These are phyloP conservation scores for human (Homo sapiens) DNA, from an alignment of 2,113 vertebrate genomes.

Conservation along the genomic window DNA sequence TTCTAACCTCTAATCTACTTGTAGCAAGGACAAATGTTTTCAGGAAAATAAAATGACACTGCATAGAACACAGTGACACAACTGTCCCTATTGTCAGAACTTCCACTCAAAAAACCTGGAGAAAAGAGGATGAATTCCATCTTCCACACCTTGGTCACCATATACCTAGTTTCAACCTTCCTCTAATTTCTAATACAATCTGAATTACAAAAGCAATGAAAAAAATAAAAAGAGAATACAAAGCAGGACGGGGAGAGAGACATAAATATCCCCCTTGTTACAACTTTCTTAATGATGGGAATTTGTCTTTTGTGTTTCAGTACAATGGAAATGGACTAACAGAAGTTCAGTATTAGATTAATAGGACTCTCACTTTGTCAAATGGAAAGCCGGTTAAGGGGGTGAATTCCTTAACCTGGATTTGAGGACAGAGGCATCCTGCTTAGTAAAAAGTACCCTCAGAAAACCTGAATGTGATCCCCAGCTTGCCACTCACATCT, in stretches of 20 bases:
- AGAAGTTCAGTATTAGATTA: neutral
- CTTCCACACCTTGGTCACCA: neutral
- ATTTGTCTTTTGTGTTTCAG: constrained; percentile 17
- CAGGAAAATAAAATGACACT: constrained; percentile 71
- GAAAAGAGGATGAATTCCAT: neutral
- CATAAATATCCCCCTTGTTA: neutral
- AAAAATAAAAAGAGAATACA: neutral
- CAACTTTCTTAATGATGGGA: neutral
- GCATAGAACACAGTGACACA: neutral
- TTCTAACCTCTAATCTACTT: constrained; percentile 76
- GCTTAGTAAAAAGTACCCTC: neutral
- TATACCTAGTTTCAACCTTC: neutral
- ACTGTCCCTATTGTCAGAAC: neutral
- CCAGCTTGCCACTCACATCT: neutral
- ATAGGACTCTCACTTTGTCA: neutral
- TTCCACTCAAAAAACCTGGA: neutral
- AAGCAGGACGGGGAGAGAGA: neutral
- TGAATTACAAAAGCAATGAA: neutral
- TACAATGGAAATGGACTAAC: neutral
- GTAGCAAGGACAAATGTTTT: constrained; percentile 77
- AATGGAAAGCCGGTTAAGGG: neutral
- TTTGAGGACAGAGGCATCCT: neutral
- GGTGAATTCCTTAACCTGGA: neutral
- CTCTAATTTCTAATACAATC: neutral
- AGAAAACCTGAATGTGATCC: neutral